Base-by-base conservation (phyloP, 1,140 invertebrate species). In the Drosophila lini region DNA sequence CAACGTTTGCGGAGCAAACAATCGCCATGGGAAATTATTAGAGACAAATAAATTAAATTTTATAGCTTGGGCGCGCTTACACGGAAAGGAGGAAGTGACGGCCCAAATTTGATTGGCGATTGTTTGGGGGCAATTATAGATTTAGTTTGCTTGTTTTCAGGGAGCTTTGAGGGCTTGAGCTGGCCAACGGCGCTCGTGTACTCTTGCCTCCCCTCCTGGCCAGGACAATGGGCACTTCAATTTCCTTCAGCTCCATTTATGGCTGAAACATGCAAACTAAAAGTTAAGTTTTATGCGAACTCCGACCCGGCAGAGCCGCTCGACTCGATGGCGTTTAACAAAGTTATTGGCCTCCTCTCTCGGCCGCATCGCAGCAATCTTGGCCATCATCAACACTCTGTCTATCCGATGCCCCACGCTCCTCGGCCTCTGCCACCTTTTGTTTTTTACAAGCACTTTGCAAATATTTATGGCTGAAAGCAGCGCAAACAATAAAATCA, bases 21-120 rank as follows among this genome's bases (percentile, higher is more conserved):
- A 81, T 89, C 88, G 85, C 85, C 84, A 83, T 89, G 84, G 84
- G 84, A 89, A 89, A 89, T 90, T 89, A 89, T 89, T 89, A 84
- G 84, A 81, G 74, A 84, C 84, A 89, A 89, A 89, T 89, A 89
- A 89, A 89, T 89, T 89, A 84, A 89, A 89, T 84, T 89, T 89
- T 89, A 89, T 89, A 73, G 80, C 80, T 60, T 56, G 52, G 31
- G 65, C 63, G 81, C 62, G 81, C 57, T 64, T 45, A 61, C 56
- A 75, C 78, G 64, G 59, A 64, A 88, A 84, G 76, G 69, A 60
- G 67, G 71, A 40, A 41, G 45, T 55, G 57, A 47, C 40, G 55
- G 48, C 42, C 60, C 50, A 11, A 45, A 62, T 86, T 86, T 80
- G 83, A 86, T 86, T 86, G 83, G 68, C 78, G 76, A 63, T 83